Evolutionary conservation across 2,113 vertebrate genomes (phyloP).

Genomic region (Grallaria varia): DNA sequence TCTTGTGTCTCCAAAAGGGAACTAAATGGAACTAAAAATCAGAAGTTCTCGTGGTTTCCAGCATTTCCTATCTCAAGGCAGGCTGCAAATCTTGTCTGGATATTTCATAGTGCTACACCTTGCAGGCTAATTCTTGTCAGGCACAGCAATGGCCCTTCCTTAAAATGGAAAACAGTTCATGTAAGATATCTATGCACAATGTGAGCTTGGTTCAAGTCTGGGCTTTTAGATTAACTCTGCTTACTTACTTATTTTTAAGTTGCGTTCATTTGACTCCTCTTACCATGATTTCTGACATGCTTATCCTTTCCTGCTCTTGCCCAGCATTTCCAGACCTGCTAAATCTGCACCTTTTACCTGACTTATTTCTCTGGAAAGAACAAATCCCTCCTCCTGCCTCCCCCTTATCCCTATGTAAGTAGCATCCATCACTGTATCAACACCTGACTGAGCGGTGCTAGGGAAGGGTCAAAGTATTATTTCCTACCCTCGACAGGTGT

Average conservation of each 20-base stretch:
- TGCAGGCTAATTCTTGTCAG: not conserved
- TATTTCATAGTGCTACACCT: not conserved
- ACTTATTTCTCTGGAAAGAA: not conserved
- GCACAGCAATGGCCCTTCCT: not conserved
- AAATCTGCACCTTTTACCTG: not conserved
- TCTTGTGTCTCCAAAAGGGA: not conserved
- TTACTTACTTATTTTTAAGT: not conserved
- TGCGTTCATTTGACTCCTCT: not conserved
- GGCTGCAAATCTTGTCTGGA: not conserved
- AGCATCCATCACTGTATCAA: conserved; percentile 23
- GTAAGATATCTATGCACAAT: not conserved
- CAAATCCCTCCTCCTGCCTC: not conserved
- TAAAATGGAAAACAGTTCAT: not conserved
- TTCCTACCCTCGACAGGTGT: conserved; percentile 21
- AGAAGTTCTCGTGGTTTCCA: not conserved
- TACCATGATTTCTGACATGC: not conserved
- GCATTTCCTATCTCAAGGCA: not conserved
- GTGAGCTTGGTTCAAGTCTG: not conserved
- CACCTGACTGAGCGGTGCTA: not conserved
- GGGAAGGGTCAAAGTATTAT: not conserved
- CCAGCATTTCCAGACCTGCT: not conserved
- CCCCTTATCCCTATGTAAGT: conserved; percentile 7
- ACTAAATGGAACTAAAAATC: not conserved
- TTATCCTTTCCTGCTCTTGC: not conserved
- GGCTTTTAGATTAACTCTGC: not conserved